A percentile compares a stretch with the other conserved stretches of the same genome.
phyloP scores from a whole-genome alignment of 2,888 invertebrate species.

The Ornithoptera priamus region DNA sequence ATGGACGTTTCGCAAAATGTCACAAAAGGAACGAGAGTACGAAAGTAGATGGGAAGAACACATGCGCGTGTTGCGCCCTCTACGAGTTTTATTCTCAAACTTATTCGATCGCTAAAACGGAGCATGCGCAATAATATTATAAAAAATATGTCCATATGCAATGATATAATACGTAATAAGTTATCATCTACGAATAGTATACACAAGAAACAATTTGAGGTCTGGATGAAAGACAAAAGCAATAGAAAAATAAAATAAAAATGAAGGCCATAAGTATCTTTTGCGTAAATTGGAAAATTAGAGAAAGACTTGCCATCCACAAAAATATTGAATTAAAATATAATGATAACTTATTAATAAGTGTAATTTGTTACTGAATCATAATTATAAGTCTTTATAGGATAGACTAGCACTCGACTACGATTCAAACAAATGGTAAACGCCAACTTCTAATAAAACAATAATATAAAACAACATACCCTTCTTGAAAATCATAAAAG shows the following conservation, averaged over 20 bases:
- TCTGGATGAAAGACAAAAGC: neutral
- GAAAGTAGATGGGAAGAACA: conserved; percentile 42
- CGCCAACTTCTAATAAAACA: too few species aligned
- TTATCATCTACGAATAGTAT: neutral
- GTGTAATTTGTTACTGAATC: too few species aligned
- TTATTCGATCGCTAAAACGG: conserved; percentile 50
- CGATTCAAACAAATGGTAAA: too few species aligned
- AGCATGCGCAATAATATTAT: conserved; percentile 52
- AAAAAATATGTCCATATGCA: neutral
- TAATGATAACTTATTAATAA: too few species aligned
- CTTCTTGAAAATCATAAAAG: too few species aligned
- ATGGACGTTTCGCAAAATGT: conserved; percentile 66
- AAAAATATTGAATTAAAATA: neutral
- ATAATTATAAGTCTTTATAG: too few species aligned
- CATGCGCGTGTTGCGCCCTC: conserved; percentile 51
- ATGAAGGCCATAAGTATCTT: neutral
- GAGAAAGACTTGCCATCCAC: neutral
- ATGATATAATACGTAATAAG: neutral
- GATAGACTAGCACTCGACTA: too few species aligned
- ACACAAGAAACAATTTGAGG: neutral
- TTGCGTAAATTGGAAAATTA: neutral
- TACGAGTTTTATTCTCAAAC: conserved; percentile 32
- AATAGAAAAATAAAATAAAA: neutral
- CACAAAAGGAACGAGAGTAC: conserved; percentile 64
- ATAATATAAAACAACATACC: too few species aligned